These are phyloP conservation scores for Cordilura impudica DNA, from an alignment of 2,888 invertebrate genomes.

Conservation along the genomic window DNA sequence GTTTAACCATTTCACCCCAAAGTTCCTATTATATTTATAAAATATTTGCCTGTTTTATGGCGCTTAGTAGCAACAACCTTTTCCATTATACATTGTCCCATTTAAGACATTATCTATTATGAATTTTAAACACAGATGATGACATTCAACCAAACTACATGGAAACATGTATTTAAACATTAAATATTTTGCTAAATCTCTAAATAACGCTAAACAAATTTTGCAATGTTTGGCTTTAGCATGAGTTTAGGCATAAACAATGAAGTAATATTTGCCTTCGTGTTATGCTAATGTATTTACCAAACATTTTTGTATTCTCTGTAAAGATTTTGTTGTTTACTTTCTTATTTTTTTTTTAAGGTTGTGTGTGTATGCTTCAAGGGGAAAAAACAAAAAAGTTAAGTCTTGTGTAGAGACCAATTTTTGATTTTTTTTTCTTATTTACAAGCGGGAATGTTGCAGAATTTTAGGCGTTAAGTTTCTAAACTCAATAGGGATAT, in stretches of 20 bases:
- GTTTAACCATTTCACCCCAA: too few relatives aligned
- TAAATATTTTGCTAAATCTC: background rate
- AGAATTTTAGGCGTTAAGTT: conserved; percentile 10
- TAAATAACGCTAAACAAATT: background rate
- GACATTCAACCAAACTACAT: background rate
- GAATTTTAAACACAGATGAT: background rate
- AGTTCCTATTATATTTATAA: background rate
- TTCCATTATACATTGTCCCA: background rate
- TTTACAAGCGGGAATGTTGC: conserved; percentile 3
- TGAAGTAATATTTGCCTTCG: conserved; percentile 5
- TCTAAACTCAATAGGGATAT: background rate
- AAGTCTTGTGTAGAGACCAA: background rate
- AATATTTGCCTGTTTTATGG: background rate
- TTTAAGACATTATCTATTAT: background rate
- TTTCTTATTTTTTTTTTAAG: background rate
- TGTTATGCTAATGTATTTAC: background rate
- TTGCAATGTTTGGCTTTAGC: background rate
- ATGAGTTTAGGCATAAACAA: background rate
- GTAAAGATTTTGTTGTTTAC: background rate
- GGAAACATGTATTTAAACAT: background rate
- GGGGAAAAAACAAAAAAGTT: background rate
- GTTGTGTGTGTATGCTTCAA: background rate
- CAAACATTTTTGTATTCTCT: background rate
- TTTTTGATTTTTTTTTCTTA: background rate
- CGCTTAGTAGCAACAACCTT: background rate